Conservation (phyloP, 2,888 invertebrate species). For the Tenthredo amoena region DNA sequence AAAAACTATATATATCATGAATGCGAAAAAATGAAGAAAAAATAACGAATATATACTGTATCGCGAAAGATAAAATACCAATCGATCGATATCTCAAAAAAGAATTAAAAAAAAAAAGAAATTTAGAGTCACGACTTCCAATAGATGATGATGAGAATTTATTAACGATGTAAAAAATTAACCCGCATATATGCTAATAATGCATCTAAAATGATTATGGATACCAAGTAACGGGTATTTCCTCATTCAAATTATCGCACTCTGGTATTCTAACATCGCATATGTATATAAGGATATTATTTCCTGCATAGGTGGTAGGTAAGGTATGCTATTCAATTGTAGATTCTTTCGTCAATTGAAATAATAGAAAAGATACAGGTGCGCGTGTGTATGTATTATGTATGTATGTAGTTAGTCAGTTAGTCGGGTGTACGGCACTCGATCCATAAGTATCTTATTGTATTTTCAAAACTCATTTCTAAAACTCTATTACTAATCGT, state of each 20-base stretch:
- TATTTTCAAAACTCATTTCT: neutral
- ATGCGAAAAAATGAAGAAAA: too few relatives aligned
- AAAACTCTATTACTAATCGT: slow-evolving; percentile 2
- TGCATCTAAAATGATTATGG: too few relatives aligned
- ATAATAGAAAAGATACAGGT: slow-evolving; percentile 13
- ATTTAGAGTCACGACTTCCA: too few relatives aligned
- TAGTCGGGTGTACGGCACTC: neutral
- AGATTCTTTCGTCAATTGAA: neutral
- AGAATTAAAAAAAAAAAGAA: neutral
- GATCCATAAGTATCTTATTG: neutral
- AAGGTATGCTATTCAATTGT: slow-evolving; percentile 26
- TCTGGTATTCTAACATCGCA: too few relatives aligned
- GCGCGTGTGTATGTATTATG: neutral
- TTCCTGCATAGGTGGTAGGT: neutral
- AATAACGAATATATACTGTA: too few relatives aligned
- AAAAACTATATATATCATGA: neutral
- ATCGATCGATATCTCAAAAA: neutral
- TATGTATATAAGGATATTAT: slow-evolving; percentile 1
- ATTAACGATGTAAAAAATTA: neutral
- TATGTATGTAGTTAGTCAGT: neutral
- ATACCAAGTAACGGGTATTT: too few relatives aligned
- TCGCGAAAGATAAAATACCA: neutral
- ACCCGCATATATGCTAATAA: too few relatives aligned
- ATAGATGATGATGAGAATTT: too few relatives aligned
- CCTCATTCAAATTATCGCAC: too few relatives aligned